Conservation (phyloP, 1,140 invertebrate genomes). For the Drosophila kanapiae region DNA sequence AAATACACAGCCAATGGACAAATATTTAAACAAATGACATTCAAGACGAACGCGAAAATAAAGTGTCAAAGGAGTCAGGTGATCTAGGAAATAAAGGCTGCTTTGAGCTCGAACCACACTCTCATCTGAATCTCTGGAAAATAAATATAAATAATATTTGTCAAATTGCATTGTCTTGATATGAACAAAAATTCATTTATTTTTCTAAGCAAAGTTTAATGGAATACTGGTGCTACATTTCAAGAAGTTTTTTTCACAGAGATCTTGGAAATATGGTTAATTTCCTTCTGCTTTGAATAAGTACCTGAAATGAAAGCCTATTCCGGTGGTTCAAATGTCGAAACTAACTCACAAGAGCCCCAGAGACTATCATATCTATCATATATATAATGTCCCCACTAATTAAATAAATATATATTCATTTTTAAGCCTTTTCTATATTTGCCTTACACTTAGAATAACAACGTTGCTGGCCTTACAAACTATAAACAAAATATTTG, state of each 20-base stretch:
- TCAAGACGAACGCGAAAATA: neutral
- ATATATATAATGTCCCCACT: too few species aligned
- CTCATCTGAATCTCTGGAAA: neutral
- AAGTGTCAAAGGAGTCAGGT: neutral
- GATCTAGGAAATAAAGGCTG: neutral
- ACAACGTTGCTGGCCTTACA: neutral
- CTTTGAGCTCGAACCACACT: neutral
- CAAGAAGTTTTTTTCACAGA: neutral
- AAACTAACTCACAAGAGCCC: too few species aligned
- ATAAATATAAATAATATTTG: neutral
- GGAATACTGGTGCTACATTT: neutral
- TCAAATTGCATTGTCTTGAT: too few species aligned
- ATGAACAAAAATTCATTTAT: too few species aligned
- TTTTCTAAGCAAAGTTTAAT: neutral
- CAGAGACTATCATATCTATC: too few species aligned
- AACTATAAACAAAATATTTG: neutral
- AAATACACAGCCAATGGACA: neutral
- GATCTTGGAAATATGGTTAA: neutral
- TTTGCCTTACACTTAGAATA: neutral
- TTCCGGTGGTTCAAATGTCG: too few species aligned
- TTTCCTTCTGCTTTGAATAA: neutral
- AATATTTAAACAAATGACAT: slow-evolving; percentile 46
- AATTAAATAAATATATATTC: too few species aligned
- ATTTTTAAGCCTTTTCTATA: neutral
- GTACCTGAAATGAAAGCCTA: too few species aligned